Evolutionary conservation across 1,140 invertebrate species (phyloP).

Genomic region (Drosophila bipectinata): DNA sequence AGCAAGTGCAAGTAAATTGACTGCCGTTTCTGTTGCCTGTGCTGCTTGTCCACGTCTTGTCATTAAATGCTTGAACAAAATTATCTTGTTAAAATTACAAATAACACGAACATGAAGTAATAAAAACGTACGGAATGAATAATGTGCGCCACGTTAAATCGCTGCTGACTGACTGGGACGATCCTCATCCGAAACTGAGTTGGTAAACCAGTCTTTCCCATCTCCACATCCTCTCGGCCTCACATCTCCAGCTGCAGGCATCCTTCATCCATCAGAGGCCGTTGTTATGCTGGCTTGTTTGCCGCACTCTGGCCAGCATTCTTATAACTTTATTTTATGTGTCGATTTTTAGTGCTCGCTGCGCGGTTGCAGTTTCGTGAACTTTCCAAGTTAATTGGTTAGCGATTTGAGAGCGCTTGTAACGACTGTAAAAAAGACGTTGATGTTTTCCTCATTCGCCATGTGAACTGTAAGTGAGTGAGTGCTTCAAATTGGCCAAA

Average conservation of each 20-base stretch:
- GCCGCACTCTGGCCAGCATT: slow-evolving; percentile 53
- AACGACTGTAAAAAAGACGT: slow-evolving; percentile 51
- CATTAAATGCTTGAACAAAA: slow-evolving; percentile 84
- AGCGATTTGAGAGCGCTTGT: slow-evolving; percentile 63
- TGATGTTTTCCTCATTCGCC: slow-evolving; percentile 29
- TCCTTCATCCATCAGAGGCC: slow-evolving; percentile 28
- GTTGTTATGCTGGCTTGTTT: slow-evolving; percentile 17
- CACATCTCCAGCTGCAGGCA: slow-evolving; percentile 14
- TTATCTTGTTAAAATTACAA: slow-evolving; percentile 84
- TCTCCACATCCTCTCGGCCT: slow-evolving; percentile 7
- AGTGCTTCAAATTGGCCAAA: slow-evolving; percentile 43
- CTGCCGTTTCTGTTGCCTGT: slow-evolving; percentile 28
- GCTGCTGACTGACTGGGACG: slow-evolving; percentile 43
- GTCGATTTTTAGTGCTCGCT: slow-evolving; percentile 76
- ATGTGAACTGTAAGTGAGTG: slow-evolving; percentile 33
- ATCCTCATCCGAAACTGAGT: slow-evolving; percentile 17
- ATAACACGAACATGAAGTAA: slow-evolving; percentile 83
- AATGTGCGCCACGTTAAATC: slow-evolving; percentile 81
- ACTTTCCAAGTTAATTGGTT: slow-evolving; percentile 79
- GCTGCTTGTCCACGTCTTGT: slow-evolving; percentile 44
- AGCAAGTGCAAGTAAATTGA: slow-evolving; percentile 60
- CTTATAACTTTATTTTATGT: slow-evolving; percentile 80
- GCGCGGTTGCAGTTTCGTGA: slow-evolving; percentile 78
- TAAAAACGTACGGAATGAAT: slow-evolving; percentile 83
- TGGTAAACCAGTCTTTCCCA: slow-evolving; percentile 40